Evolutionary conservation across 2,888 invertebrate genomes (phyloP).

Genomic region (Choristoneura rosaceana): DNA sequence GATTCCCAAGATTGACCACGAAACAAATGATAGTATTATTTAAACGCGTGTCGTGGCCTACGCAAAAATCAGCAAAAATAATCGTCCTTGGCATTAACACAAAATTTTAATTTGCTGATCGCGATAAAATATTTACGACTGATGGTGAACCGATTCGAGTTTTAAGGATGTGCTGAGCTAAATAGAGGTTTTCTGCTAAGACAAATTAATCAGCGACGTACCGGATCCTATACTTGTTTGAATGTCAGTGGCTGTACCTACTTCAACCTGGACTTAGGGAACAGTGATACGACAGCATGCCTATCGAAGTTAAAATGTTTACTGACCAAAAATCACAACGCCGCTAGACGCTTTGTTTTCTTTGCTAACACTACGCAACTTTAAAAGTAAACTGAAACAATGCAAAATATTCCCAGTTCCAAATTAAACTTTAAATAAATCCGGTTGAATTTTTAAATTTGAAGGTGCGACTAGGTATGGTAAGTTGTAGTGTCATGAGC

Average conservation of each 20-base stretch:
- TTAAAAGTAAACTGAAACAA: too few relatives aligned
- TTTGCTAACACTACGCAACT: too few relatives aligned
- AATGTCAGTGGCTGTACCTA: not conserved
- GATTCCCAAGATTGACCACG: not conserved
- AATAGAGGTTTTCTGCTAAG: not conserved
- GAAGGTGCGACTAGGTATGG: too few relatives aligned
- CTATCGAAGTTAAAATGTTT: too few relatives aligned
- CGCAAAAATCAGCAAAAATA: constrained; percentile 3
- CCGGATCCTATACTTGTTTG: not conserved
- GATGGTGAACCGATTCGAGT: not conserved
- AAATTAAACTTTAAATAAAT: too few relatives aligned
- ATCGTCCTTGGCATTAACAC: constrained; percentile 2
- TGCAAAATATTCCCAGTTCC: too few relatives aligned
- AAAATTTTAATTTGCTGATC: constrained; percentile 7
- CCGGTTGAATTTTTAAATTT: too few relatives aligned
- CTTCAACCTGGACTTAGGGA: too few relatives aligned
- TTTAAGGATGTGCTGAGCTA: not conserved
- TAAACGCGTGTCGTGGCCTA: constrained; percentile 9
- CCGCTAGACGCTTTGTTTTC: too few relatives aligned
- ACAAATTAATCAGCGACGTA: not conserved
- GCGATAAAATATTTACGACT: constrained; percentile 8
- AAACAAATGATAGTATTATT: constrained; percentile 7
- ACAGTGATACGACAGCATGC: too few relatives aligned
- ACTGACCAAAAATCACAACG: too few relatives aligned
- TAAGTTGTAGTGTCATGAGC: too few relatives aligned